Conservation (phyloP, 2,888 invertebrate genomes). For the Xestia ashworthii region DNA sequence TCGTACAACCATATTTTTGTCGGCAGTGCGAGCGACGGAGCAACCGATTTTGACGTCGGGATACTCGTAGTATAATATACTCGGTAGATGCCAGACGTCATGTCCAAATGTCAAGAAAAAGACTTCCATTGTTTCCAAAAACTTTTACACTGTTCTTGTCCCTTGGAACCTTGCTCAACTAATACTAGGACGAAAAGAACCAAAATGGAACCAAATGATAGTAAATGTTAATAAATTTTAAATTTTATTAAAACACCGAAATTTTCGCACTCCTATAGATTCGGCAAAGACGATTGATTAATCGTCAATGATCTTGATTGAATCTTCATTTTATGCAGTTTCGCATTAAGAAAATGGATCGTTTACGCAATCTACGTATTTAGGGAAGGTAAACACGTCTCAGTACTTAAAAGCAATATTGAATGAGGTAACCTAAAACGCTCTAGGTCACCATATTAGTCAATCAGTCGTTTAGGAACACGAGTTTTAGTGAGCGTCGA, state of each 20-base stretch:
- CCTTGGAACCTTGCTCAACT: neutral
- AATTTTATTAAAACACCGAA: neutral
- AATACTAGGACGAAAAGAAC: neutral
- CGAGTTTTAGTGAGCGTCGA: too few species aligned
- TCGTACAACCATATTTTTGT: too few species aligned
- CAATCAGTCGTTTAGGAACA: too few species aligned
- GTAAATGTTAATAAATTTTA: neutral
- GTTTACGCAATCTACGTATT: neutral
- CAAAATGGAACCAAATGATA: neutral
- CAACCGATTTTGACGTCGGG: too few species aligned
- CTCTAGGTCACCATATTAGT: too few species aligned
- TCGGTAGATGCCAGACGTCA: neutral
- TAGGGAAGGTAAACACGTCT: too few species aligned
- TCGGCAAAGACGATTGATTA: neutral
- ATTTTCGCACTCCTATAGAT: neutral
- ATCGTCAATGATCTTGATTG: too few species aligned
- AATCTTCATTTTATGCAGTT: neutral
- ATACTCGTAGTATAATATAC: too few species aligned
- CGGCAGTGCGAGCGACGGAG: too few species aligned
- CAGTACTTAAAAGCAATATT: too few species aligned
- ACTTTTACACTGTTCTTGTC: neutral
- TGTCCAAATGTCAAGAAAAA: neutral
- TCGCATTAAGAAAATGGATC: neutral
- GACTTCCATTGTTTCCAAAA: neutral
- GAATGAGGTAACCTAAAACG: too few species aligned